Conservation (phyloP, 2,888 invertebrate genomes). For the Cordilura impudica region DNA sequence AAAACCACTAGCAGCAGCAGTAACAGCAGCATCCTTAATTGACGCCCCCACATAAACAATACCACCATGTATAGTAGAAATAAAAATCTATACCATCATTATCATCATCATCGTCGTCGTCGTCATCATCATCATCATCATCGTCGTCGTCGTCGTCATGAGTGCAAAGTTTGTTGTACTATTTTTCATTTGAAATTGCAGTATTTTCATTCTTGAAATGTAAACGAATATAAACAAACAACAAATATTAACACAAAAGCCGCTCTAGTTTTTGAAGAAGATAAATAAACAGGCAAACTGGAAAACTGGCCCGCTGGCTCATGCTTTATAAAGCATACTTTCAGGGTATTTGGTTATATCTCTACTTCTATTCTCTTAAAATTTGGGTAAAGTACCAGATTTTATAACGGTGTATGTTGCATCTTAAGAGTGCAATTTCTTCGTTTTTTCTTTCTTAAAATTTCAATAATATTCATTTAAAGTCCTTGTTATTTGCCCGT, state of each 20-base stretch:
- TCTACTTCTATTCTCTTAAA: neutral
- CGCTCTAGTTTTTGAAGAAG: conserved; percentile 47
- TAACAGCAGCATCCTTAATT: conserved; percentile 13
- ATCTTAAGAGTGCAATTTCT: neutral
- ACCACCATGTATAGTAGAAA: conserved; percentile 3
- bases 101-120: neutral
- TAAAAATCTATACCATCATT: conserved; percentile 35
- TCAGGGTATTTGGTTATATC: conserved; percentile 54
- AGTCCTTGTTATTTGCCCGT: neutral
- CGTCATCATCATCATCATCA: neutral
- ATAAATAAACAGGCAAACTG: conserved; percentile 24
- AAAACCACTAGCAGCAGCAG: neutral
- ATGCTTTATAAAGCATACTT: conserved; percentile 66
- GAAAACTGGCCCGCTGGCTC: neutral
- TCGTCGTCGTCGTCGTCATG: neutral
- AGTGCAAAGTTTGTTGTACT: conserved; percentile 51
- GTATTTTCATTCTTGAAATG: conserved; percentile 46
- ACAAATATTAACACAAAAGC: conserved; percentile 36
- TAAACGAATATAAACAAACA: conserved; percentile 46
- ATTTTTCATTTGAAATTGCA: conserved; percentile 49
- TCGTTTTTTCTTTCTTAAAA: neutral
- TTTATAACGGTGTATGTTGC: neutral
- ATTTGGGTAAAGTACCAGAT: neutral
- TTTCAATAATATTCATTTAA: neutral
- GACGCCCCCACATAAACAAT: neutral